These are phyloP conservation scores for Cataglyphis hispanica DNA, from an alignment of 1,140 invertebrate species.

Conservation along the genomic window DNA sequence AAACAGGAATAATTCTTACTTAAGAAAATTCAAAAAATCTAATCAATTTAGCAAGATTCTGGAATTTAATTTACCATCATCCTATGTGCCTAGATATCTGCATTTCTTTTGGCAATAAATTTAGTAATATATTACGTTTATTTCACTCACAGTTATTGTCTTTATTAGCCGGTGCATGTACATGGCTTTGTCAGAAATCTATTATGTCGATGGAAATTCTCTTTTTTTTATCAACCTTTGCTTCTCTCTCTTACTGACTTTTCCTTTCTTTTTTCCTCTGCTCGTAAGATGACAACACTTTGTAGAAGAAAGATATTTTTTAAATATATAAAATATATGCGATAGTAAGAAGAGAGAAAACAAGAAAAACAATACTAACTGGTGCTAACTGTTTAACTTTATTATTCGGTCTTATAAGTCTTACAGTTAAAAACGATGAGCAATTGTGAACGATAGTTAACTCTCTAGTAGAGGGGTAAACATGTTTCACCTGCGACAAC, in stretches of 20 bases:
- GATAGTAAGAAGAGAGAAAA: not conserved
- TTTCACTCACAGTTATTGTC: conserved; percentile 21
- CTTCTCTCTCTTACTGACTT: not conserved
- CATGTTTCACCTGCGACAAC: conserved; percentile 70
- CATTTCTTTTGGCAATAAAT: conserved; percentile 24
- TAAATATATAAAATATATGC: not conserved
- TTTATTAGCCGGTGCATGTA: not conserved
- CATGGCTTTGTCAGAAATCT: not conserved
- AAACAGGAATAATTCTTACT: not conserved
- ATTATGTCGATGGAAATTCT: too few relatives aligned
- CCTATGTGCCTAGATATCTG: not conserved
- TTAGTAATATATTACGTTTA: not conserved
- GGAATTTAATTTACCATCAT: conserved; percentile 8
- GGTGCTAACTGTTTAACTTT: conserved; percentile 57
- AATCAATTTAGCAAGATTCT: not conserved
- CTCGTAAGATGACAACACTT: conserved; percentile 26
- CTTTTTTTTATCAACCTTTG: not conserved
- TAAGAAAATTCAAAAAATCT: not conserved
- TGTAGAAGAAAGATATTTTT: not conserved
- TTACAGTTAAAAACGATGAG: conserved; percentile 68
- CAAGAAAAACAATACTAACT: not conserved
- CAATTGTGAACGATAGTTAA: conserved; percentile 70
- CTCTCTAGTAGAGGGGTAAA: conserved; percentile 63
- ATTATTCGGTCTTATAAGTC: conserved; percentile 60
- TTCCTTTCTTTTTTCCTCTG: not conserved